These are phyloP conservation scores for Oscheius sp. DNA, from an alignment of 2,888 invertebrate genomes.

Conservation along the genomic window DNA sequence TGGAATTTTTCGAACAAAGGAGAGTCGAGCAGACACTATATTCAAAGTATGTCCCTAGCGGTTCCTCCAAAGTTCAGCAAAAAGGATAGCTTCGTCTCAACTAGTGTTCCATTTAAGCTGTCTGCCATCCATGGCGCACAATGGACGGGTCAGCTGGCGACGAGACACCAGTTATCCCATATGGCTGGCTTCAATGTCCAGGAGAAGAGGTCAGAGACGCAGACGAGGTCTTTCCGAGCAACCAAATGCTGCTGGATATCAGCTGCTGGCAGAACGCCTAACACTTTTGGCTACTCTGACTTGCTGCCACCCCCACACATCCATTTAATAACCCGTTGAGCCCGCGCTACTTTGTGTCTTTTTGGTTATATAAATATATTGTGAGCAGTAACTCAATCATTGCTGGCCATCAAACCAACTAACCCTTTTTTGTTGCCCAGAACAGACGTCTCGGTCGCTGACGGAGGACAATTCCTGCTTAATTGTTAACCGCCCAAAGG, in stretches of 20 bases:
- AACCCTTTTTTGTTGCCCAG: slow-evolving; percentile 17
- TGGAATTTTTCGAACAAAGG: too few species aligned
- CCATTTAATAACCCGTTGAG: background rate
- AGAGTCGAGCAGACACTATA: too few species aligned
- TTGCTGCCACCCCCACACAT: background rate
- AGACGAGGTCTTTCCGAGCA: slow-evolving; percentile 17
- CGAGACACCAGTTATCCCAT: slow-evolving; percentile 30
- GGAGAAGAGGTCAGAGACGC: slow-evolving; percentile 32
- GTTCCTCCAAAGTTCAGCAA: too few species aligned
- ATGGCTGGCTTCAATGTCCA: slow-evolving; percentile 34
- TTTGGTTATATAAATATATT: background rate
- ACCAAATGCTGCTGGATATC: slow-evolving; percentile 29
- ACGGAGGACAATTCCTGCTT: slow-evolving; percentile 36
- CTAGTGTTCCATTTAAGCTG: background rate
- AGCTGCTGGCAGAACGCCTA: slow-evolving; percentile 23
- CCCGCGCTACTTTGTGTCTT: too few species aligned
- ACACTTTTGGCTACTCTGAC: slow-evolving; percentile 2
- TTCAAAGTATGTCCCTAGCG: too few species aligned
- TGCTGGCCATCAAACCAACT: slow-evolving; percentile 5
- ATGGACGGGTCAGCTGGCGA: slow-evolving; percentile 25
- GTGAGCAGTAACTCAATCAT: slow-evolving; percentile 24
- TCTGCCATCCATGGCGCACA: slow-evolving; percentile 23
- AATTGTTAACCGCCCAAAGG: slow-evolving; percentile 27
- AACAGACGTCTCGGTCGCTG: slow-evolving; percentile 1
- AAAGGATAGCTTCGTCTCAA: too few species aligned